A percentile compares a stretch with the other conserved stretches of the same genome.
Conservation (phyloP, 2,888 invertebrate species). For the Oligia latruncula region DNA sequence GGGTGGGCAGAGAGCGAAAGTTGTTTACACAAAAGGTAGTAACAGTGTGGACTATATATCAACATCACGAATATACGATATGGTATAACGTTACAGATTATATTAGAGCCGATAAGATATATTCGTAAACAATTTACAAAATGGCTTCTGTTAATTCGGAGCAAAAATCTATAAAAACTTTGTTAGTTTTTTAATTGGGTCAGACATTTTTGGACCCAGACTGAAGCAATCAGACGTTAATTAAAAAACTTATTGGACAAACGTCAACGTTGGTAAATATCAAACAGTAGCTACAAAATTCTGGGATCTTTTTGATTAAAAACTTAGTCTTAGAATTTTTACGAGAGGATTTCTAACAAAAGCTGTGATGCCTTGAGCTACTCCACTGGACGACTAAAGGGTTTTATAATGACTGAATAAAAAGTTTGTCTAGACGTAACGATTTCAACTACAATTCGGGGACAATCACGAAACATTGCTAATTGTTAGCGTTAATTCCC, state of each 20-base stretch:
- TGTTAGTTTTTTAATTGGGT: constrained; percentile 35
- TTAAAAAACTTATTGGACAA: constrained; percentile 43
- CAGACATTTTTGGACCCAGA: constrained; percentile 34
- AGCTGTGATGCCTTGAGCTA: constrained; percentile 21
- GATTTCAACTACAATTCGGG: constrained; percentile 2
- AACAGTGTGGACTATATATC: constrained; percentile 37
- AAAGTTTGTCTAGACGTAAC: constrained; percentile 19
- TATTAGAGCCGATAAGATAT: constrained; percentile 2
- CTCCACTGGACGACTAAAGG: constrained; percentile 25
- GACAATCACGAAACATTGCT: constrained; percentile 4
- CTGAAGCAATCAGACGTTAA: constrained; percentile 40
- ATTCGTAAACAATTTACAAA: constrained; percentile 11
- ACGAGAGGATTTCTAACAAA: constrained; percentile 22
- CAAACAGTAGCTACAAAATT: constrained; percentile 19
- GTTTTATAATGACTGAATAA: constrained; percentile 8
- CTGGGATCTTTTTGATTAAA: constrained; percentile 16
- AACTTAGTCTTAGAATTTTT: constrained; percentile 11
- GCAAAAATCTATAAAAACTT: constrained; percentile 2
- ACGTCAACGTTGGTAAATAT: constrained; percentile 45
- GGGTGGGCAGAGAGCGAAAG: constrained; percentile 73
- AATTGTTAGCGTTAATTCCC: not conserved
- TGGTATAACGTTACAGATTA: constrained; percentile 9
- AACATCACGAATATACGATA: constrained; percentile 37
- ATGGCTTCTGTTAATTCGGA: not conserved
- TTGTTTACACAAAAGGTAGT: constrained; percentile 56